phyloP scores from a whole-genome alignment of 2,113 vertebrate species.

The Entelurus aequoreus region DNA sequence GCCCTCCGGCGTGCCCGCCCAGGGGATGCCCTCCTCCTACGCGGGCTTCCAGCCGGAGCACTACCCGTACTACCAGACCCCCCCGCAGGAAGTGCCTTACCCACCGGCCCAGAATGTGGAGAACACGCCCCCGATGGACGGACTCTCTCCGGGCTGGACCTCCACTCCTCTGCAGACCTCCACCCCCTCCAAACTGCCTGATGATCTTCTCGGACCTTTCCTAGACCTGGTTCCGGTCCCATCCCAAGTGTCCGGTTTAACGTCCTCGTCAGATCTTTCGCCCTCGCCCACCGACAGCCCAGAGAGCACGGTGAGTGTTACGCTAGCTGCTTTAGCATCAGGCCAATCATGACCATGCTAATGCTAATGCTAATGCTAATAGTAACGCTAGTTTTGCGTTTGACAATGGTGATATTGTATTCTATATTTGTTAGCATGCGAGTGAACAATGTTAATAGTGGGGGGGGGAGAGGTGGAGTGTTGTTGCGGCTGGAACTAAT shows the following conservation, averaged over 20 bases:
- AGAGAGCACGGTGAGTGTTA: constrained; percentile 63
- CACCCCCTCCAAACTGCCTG: constrained; percentile 2
- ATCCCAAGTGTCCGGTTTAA: constrained; percentile 33
- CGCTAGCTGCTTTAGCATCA: not conserved
- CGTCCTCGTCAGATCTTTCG: constrained; percentile 53
- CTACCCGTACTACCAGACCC: constrained; percentile 46
- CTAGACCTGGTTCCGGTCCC: constrained; percentile 8
- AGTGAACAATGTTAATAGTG: no score
- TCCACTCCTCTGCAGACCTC: constrained; percentile 8
- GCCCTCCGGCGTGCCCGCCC: constrained; percentile 50
- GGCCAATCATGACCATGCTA: no score
- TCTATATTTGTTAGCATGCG: no score
- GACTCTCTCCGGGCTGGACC: constrained; percentile 3
- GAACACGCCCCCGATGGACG: constrained; percentile 17
- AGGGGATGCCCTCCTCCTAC: constrained; percentile 51
- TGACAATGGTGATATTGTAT: no score
- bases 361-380: no score
- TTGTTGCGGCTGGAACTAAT: no score
- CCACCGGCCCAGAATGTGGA: constrained; percentile 24
- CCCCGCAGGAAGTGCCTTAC: constrained; percentile 40
- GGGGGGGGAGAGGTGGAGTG: no score
- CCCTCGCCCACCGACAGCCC: constrained; percentile 59
- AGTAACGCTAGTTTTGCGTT: no score
- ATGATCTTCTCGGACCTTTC: constrained; percentile 8
- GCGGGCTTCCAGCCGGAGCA: constrained; percentile 62